Evolutionary conservation across 2,888 invertebrate genomes (phyloP).

Genomic region (Cylloceria caligata): DNA sequence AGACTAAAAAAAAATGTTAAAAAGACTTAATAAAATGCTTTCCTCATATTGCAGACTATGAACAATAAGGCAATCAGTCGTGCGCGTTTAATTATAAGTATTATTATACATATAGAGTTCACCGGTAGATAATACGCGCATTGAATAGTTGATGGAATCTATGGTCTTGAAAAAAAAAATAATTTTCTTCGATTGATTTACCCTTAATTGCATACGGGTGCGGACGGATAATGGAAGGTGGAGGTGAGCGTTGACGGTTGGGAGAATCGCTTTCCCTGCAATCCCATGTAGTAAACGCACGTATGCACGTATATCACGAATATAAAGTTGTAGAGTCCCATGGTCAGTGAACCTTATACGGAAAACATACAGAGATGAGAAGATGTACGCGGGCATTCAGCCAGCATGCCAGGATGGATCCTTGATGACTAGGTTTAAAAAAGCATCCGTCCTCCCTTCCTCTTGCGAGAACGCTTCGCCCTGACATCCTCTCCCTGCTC

Average conservation of each 20-base stretch:
- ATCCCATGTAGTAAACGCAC: conserved; percentile 8
- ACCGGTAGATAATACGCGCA: conserved; percentile 18
- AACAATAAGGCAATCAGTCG: conserved; percentile 1
- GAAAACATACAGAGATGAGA: conserved; percentile 14
- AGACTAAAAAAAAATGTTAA: not conserved
- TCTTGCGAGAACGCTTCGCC: conserved; percentile 43
- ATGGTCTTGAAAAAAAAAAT: conserved; percentile 3
- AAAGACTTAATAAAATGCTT: not conserved
- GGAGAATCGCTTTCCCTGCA: conserved; percentile 35
- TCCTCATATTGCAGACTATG: too few relatives aligned
- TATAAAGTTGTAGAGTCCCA: not conserved
- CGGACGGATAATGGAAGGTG: conserved; percentile 22
- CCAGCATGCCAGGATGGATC: conserved; percentile 77
- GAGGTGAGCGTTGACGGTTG: conserved; percentile 20
- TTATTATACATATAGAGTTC: conserved; percentile 1
- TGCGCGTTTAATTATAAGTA: conserved; percentile 1
- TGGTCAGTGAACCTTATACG: not conserved
- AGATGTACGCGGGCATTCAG: conserved; percentile 74
- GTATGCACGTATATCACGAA: too few relatives aligned
- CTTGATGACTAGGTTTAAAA: conserved; percentile 80
- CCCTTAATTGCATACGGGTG: conserved; percentile 25
- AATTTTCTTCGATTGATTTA: conserved; percentile 29
- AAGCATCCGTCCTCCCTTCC: conserved; percentile 60
- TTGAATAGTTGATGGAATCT: conserved; percentile 14
- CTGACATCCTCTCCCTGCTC: conserved; percentile 52